Base-by-base conservation (phyloP, 2,888 invertebrate genomes). In the Spicauda simplicius region DNA sequence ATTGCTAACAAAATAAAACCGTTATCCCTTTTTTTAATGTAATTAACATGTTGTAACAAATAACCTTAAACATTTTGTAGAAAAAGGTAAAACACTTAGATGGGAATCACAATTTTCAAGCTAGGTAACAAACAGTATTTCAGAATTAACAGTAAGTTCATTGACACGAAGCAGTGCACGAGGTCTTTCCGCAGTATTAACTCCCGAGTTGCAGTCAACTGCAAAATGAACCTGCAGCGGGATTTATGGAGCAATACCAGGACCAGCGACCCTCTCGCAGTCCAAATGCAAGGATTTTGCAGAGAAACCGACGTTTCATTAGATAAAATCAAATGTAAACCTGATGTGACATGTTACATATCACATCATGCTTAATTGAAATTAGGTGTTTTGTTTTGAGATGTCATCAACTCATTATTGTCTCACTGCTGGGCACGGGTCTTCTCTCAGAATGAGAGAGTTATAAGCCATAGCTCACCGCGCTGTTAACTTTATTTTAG, bases 171-270 rank as follows among this genome's bases (percentile, higher is more conserved):
- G 57, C 57, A 14, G 18, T 14, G 45, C 58, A 57, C 20, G 20
- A 48, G 16, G 16, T 45, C 41, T 48, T 59, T 59, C 58, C 58
- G 58, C 58, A 12, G 58, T 59, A 59, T 59, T 59, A 59, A 48
- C 25, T 45, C 57, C 14, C 57, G 19, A 41, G 45, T 30, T 58
- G 58, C 58, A 58, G 57, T 16, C 41, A 10, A n/a, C 41, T 41
- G 45, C 57, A 45, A 37, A 37, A 45, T 19, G 58, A 58, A 45
- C 45, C 50, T 18, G 45, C 10, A 25, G 57, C 57, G 45, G 45
- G 45, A 45, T 45, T 58, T 25, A 57, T 20, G 58, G 45, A 33
- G 57, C 58, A 19, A 45, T 41, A 20, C 14, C n/a, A 20, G 16
- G 58, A 48, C 45, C 58, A 11, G 48, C 16, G 58, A 59, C 58